These are phyloP conservation scores for Atta colombica DNA, from an alignment of 1,140 invertebrate species.

Conservation along the genomic window DNA sequence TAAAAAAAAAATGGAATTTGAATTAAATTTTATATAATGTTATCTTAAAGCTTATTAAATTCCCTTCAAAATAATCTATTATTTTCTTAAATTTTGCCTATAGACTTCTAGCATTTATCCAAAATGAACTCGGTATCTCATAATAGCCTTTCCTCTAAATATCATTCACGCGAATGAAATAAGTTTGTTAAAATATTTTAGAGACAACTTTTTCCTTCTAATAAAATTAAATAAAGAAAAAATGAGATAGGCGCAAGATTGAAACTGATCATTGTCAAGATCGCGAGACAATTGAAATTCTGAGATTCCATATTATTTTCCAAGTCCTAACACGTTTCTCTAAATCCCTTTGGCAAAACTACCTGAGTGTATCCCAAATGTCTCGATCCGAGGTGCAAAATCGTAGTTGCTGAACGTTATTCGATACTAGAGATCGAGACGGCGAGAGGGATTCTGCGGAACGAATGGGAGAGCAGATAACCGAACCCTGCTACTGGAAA, in stretches of 20 bases:
- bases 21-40: too few species aligned
- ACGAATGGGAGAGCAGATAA: slow-evolving; percentile 7
- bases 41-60: too few species aligned
- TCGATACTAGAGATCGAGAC: slow-evolving; percentile 43
- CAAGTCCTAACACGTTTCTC: neutral
- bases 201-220: neutral
- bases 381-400: slow-evolving; percentile 46
- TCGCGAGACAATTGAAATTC: neutral
- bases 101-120: too few species aligned
- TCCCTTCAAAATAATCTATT: too few species aligned
- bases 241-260: too few species aligned
- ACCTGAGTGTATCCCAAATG: slow-evolving; percentile 1
- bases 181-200: too few species aligned
- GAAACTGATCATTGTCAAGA: neutral
- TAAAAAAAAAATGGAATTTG: too few species aligned
- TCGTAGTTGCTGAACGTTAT: slow-evolving; percentile 47
- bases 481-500: slow-evolving; percentile 61
- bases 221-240: neutral
- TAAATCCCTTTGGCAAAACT: neutral
- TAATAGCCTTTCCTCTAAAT: neutral
- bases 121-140: too few species aligned
- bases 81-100: too few species aligned
- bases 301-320: neutral
- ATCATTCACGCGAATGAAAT: neutral
- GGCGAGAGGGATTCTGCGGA: slow-evolving; percentile 24